Evolutionary conservation across 1,140 invertebrate genomes (phyloP), one percentile per base, ranked within the genome.

Genomic region (Drosophila willistoni): DNA sequence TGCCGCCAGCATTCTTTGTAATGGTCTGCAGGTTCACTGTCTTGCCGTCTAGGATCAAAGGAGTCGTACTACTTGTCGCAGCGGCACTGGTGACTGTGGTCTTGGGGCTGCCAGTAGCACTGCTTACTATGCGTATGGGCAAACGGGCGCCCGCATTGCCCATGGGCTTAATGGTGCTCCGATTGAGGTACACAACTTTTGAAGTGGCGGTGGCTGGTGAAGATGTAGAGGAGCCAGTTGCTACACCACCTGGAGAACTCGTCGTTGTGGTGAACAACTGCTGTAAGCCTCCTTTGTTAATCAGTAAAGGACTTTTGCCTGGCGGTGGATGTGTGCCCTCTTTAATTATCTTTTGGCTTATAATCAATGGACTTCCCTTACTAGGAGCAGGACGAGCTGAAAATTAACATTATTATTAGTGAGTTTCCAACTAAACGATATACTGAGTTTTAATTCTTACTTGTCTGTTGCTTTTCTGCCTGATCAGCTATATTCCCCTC

Each of bases 401-500:
- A 34, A 73, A 67, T 56, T 9, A 34, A 54, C 34, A 34, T 39
- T 44, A 10, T 51, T 51, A 54, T 9, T 36, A 14, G 39, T 19
- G 51, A 44, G 7, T 33, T 14, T 25, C 0, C 3, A 41, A 9
- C 7, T 17, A 7, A 22, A 22, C 7, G n/a, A 22, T 3, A 19
- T 22, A 47, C 19, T 13, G 7, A 7, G 1, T 5, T 2, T 36
- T 0, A 44, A n/a, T 64, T 54, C 14, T 85, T 73, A 3, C 83
- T 68, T 22, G 25, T 5, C 19, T 68, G 76, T 63, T 41, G 62
- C 10, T 83, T 64, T 7, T 79, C 66, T 14, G 74, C 63, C 34
- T 79, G 73, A 1, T 76, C 84, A 1, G 84, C 69, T 14, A 92
- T 76, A 59, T 90, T 92, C 7, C 91, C 91, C 22, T 94, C 94